Evolutionary conservation across 2,797 vertebrate species (phyloP).

Genomic region (Intellagama lesueurii): DNA sequence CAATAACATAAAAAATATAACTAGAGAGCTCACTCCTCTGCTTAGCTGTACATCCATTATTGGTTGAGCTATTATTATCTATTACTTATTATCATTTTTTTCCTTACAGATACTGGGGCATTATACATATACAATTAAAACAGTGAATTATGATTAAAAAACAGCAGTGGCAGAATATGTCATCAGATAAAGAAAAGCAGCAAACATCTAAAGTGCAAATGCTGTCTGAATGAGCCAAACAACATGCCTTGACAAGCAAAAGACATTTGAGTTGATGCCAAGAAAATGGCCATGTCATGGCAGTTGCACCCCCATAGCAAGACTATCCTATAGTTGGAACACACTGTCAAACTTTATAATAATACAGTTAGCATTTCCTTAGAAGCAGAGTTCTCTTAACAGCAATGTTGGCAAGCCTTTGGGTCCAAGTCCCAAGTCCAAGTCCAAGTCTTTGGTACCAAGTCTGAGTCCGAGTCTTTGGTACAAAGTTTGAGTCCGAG

Average conservation of each 20-base stretch:
- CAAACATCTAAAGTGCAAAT: neutral
- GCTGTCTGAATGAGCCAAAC: neutral
- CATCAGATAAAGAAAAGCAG: neutral
- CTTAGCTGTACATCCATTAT: neutral
- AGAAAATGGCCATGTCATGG: neutral
- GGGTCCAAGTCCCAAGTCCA: too few species aligned
- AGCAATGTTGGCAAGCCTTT: too few species aligned
- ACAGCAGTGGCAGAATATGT: neutral
- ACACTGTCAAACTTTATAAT: too few species aligned
- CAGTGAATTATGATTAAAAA: neutral
- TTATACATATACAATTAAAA: neutral
- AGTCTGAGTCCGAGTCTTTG: too few species aligned
- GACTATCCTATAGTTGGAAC: too few species aligned
- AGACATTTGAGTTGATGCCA: neutral
- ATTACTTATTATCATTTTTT: too few species aligned
- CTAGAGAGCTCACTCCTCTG: neutral
- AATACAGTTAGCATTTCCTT: too few species aligned
- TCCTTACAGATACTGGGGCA: neutral
- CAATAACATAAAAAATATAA: neutral
- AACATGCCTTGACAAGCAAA: neutral
- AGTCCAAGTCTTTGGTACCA: too few species aligned
- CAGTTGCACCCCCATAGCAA: too few species aligned
- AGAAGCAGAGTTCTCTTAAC: too few species aligned
- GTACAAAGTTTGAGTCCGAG: too few species aligned
- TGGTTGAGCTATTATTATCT: neutral